Conservation (phyloP, 1,140 invertebrate species). For the Oreohelix idahoensis region DNA sequence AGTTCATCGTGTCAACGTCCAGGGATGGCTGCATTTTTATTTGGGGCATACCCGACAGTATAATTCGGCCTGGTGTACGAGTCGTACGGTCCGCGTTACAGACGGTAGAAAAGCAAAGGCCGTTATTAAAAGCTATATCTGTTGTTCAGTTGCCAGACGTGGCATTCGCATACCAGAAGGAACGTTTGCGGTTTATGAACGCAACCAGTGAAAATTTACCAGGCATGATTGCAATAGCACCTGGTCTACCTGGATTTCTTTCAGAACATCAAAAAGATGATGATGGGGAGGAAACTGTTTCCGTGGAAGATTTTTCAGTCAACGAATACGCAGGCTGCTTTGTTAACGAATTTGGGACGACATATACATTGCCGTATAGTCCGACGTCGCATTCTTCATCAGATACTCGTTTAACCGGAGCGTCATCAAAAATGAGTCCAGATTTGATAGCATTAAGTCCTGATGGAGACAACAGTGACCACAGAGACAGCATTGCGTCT, state of each 20-base stretch:
- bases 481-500: not conserved
- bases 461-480: not conserved
- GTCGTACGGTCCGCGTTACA: not conserved
- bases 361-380: not conserved
- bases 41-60: conserved; percentile 8
- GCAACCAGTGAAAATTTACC: not conserved
- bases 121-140: not conserved
- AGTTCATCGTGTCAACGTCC: conserved; percentile 24
- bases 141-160: not conserved
- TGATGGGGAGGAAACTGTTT: conserved; percentile 10
- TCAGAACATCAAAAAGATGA: no score
- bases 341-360: not conserved
- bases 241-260: no score
- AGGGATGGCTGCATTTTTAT: conserved; percentile 29
- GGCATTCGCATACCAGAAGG: not conserved
- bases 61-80: not conserved
- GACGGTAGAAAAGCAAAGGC: not conserved
- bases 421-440: not conserved
- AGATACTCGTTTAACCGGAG: not conserved
- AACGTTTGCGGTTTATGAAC: not conserved
- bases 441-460: not conserved
- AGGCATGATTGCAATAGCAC: not conserved
- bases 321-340: not conserved
- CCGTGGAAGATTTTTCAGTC: conserved; percentile 6
- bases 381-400: not conserved